phyloP scores from a whole-genome alignment of 2,113 vertebrate genomes.

The Engraulis encrasicolus region DNA sequence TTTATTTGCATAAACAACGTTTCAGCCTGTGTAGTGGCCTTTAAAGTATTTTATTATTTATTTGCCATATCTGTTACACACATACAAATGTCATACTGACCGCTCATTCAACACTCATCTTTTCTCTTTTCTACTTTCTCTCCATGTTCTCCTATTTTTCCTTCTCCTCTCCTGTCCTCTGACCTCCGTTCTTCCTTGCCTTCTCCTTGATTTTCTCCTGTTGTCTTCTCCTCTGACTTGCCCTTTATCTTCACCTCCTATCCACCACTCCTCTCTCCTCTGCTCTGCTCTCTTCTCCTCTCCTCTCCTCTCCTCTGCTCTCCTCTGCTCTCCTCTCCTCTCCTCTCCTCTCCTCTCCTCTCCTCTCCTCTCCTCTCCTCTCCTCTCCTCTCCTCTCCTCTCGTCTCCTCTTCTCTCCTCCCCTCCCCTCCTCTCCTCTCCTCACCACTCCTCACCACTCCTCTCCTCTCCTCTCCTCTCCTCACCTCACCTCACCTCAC shows the following conservation, averaged over 20 bases:
- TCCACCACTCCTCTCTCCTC: constrained; percentile 30
- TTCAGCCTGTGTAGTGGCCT: too few species aligned
- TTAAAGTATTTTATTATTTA: too few species aligned
- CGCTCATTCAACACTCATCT: neutral
- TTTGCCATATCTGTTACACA: neutral
- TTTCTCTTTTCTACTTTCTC: neutral
- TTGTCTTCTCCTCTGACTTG: neutral
- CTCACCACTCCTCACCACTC: neutral
- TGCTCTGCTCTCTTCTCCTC: neutral
- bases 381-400: neutral
- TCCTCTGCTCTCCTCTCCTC: constrained; percentile 1
- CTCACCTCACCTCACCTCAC: neutral
- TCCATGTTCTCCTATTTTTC: constrained; percentile 7
- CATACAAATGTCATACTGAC: neutral
- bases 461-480: neutral
- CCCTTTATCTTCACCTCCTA: constrained; percentile 54
- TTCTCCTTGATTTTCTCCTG: too few species aligned
- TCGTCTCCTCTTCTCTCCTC: neutral
- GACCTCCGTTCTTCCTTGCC: neutral
- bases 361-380: neutral
- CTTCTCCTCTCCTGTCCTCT: neutral
- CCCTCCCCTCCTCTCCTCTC: constrained; percentile 59
- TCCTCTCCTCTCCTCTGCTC: constrained; percentile 4
- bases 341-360: neutral
- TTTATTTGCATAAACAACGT: too few species aligned